Conservation (phyloP, 2,888 invertebrate species). For the Rugalucina vietnamica region DNA sequence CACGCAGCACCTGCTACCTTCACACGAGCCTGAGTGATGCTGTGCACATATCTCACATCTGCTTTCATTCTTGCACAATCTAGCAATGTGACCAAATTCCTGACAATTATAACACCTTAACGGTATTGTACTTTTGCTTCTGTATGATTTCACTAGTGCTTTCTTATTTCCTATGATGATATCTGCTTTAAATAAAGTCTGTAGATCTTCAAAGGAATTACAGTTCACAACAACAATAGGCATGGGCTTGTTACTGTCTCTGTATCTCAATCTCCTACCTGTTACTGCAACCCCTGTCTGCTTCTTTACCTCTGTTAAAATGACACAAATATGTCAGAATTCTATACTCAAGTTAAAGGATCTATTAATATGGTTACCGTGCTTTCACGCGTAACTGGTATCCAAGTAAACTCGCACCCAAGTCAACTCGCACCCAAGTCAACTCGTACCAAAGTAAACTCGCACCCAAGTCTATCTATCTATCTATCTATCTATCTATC, state of each 20-base stretch:
- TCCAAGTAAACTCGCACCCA: too few species aligned
- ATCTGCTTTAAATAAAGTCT: neutral
- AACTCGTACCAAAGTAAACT: too few species aligned
- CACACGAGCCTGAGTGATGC: neutral
- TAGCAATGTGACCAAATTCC: constrained; percentile 13
- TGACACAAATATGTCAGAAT: too few species aligned
- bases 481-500: too few species aligned
- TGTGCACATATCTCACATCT: constrained; percentile 16
- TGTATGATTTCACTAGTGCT: neutral
- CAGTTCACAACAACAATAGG: constrained; percentile 16
- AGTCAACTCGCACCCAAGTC: too few species aligned
- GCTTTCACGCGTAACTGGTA: too few species aligned
- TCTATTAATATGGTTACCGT: too few species aligned
- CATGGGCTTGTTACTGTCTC: constrained; percentile 22
- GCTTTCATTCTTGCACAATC: neutral
- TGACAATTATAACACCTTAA: constrained; percentile 31
- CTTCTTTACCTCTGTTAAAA: neutral
- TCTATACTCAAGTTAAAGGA: too few species aligned
- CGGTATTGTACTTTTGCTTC: constrained; percentile 2
- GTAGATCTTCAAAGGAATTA: neutral
- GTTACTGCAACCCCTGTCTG: neutral
- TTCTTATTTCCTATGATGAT: neutral
- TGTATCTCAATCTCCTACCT: constrained; percentile 11
- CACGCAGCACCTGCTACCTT: neutral
- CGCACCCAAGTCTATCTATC: too few species aligned